Conservation (phyloP, 1,140 invertebrate species). For the Triops longicaudatus region DNA sequence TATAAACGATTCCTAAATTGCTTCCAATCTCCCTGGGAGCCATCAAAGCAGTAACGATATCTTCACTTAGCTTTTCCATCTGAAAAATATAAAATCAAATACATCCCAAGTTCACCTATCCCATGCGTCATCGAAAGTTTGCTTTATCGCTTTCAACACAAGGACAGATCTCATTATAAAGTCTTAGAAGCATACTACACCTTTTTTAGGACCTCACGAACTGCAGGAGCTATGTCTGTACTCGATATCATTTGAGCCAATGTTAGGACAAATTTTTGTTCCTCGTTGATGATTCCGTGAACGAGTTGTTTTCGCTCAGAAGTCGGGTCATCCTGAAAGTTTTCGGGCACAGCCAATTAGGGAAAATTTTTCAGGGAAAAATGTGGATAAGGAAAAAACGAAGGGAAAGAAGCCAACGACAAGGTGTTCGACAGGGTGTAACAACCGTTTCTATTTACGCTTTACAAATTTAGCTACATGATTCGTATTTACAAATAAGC, state of each 20-base stretch:
- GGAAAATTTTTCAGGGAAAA: neutral
- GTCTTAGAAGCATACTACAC: neutral
- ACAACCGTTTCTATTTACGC: constrained; percentile 6
- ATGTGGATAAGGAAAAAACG: too few species aligned
- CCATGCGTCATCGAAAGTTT: neutral
- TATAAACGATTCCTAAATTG: neutral
- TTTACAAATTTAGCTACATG: constrained; percentile 17
- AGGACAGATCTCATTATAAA: neutral
- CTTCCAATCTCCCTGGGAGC: neutral
- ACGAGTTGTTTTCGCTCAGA: neutral
- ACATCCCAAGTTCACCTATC: neutral
- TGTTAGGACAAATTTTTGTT: neutral
- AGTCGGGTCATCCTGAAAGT: neutral
- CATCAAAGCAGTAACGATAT: neutral
- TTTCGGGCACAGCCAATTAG: neutral
- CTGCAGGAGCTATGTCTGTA: neutral
- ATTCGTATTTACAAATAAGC: constrained; percentile 18
- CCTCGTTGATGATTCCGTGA: neutral
- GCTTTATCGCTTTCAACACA: neutral
- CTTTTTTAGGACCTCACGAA: neutral
- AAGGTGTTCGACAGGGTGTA: neutral
- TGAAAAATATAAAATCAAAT: neutral
- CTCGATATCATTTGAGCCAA: neutral
- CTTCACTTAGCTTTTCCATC: neutral
- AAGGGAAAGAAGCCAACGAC: neutral